Base-by-base conservation (phyloP, 2,888 invertebrate genomes). In the Ecliptopera silaceata region DNA sequence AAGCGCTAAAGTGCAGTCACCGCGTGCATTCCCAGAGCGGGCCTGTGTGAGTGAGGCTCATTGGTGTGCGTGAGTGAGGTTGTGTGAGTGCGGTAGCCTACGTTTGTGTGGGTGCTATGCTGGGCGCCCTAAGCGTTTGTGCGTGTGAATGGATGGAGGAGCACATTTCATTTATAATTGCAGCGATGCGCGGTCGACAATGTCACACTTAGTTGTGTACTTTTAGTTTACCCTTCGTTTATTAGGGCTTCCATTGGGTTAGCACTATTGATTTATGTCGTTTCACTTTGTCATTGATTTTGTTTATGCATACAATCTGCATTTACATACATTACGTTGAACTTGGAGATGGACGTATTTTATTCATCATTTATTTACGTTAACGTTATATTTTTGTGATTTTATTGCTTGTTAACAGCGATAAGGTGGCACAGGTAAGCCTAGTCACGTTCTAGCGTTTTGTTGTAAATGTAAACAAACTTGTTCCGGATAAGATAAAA, bases 161-260 rank as follows among this genome's bases (percentile, higher is more conserved):
- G 86, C 87, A 89, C 89, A 90, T 90, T 89, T 89, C 86, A 85
- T 89, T 90, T 90, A 89, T 89, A 90, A 90, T 91, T 89, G 88
- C 89, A 86, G 82, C 77, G 88, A 88, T 88, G 89, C 88, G 86
- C 89, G 84, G 80, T 82, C 82, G 84, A 77, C 86, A 84, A 85
- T 84, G 83, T 84, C 85, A 83, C 84, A 83, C 80, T 84, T 79
- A 72, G 70, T 79, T 79, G 77, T 77, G 72, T 80, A 76, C 73
- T 80, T 84, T 80, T 75, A 80, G 71, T 78, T 59, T 77, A 78
- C 82, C 80, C 81, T 77, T 77, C 68, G 73, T 73, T 81, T 76
- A 77, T 73, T 72, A 71, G 70, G 74, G 74, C 71, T 75, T 75
- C 72, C 69, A 66, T 69, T 68, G 67, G 67, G 71, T 72, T 70